Evolutionary conservation across 1,140 invertebrate species (phyloP).

Genomic region (Amyelois transitella): DNA sequence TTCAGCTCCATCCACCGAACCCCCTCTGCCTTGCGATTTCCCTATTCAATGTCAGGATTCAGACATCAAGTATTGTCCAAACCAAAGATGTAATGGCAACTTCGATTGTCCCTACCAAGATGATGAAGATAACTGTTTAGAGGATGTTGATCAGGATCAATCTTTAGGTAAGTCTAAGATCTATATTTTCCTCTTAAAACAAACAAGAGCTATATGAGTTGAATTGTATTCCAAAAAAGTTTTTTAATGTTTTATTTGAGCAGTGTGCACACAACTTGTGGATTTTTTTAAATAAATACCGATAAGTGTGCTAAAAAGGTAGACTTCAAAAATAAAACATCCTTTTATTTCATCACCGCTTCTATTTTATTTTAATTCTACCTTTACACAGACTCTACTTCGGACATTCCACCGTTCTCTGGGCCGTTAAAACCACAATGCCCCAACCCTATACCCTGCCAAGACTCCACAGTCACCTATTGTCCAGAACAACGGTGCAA

Average conservation of each 20-base stretch:
- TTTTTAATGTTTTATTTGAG: no score
- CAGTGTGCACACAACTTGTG: no score
- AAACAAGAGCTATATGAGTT: no score
- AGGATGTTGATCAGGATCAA: neutral
- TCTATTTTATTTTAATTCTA: no score
- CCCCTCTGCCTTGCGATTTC: neutral
- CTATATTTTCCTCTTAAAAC: neutral
- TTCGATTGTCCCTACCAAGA: constrained; percentile 17
- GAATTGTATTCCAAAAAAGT: no score
- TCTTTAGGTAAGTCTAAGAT: neutral
- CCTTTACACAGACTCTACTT: no score
- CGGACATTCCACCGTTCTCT: neutral
- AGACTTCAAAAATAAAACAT: no score
- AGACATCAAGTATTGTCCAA: neutral
- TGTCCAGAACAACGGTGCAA: constrained; percentile 9
- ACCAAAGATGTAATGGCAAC: constrained; percentile 9
- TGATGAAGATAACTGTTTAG: constrained; percentile 9
- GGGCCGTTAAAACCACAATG: neutral
- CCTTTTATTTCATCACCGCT: no score
- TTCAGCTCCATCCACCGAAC: neutral
- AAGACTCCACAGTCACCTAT: neutral
- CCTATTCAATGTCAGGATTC: neutral
- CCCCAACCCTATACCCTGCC: neutral
- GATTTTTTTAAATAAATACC: no score
- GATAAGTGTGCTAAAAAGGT: no score